Base-by-base conservation (phyloP, 2,888 invertebrate genomes). In the Hirtodrosophila confusa region DNA sequence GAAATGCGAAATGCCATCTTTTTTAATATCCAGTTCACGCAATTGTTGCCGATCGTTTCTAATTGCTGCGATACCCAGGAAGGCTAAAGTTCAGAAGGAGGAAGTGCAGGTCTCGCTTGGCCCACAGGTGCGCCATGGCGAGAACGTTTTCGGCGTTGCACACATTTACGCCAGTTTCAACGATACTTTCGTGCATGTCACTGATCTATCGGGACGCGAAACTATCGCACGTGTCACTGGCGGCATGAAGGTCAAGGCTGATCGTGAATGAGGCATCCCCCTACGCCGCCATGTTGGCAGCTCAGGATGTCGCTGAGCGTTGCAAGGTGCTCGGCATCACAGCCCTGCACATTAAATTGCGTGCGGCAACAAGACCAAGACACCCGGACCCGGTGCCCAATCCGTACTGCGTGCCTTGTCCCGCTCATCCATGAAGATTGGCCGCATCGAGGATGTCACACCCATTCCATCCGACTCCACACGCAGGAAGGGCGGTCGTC, bases 221-320 rank as follows among this genome's bases (percentile, higher is more conserved):
- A 97, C 97, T 17, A 97, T 97, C 89, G 96, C 97, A 80, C 94
- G 99, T 91, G 97, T 99, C 57, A 99, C 99, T 84, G 97, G 97
- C 89, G 97, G 97, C 68, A 99, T 99, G 99, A 99, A 99, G 93
- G 99, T 99, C 50, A 99, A 99, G 93, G 99, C 99, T 87, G 99
- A 99, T 93, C 96, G 99, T 93, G 99, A n/a, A 99, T 93, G 99
- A 99, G 93, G 98, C 99, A 78, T 99, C 99, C 48, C 99, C 99
- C 43, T 99, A 99, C 92, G 99, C 99, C 90, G 99, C 99, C 95
- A 99, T 99, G 99, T 98, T 99, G 93, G 99, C 99, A 88, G 99
- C 10, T n/a, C 48, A 96, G 97, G 99, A 99, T 94, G 99, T 99
- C 69, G 99, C 99, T 86, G 99, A 99, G 91, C 98, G 98, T 90